Evolutionary conservation across 2,113 vertebrate species (phyloP), one percentile per base, ranked within the genome.

Genomic region (Seriola dumerili): DNA sequence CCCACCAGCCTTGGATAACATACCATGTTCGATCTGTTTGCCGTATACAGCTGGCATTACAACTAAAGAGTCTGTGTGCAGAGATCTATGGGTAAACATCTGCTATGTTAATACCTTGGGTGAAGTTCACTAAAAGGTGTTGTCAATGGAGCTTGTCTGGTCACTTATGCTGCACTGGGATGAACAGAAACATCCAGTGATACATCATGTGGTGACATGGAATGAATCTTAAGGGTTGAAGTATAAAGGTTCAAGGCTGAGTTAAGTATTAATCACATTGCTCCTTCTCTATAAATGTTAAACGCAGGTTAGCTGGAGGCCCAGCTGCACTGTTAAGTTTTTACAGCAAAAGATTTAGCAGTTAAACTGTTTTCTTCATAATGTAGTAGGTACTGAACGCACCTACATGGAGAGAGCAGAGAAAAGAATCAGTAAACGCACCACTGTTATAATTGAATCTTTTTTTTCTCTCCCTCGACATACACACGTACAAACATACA

Each of bases 221-320:
- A 54, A 50, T 70, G 82, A 88, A 91, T 85, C 48, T 29, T 80
- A 78, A 38, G 21, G 46, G 32, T 32, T 52, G 14, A 44, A 72
- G 46, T 13, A 52, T 50, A 80, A 57, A 52, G 19, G 8, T 8
- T 42, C 8, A 76, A 73, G 68, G 40, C 68, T 66, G 55, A 80
- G 25, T 76, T 42, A 78, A 54, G 70, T 59, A 87, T 90, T 87
- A 84, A 88, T 89, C 79, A 72, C 48, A 29, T 42, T 50, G 66
- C 12, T 66, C 52, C 73, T 80, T 74, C 44, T 80, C 76, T 64
- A 36, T 85, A 85, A 84, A 83, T 85, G 81, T 83, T 81, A 38
- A 63, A 83, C 54, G 62, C 46, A 57, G 61, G 50, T 86, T 76
- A 54, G 54, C 58, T 36, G n/a, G 23, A 69, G 52, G 66, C 63